Evolutionary conservation across 2,113 vertebrate species (phyloP), one percentile per base, ranked within the genome.

Genomic region (Ophthalmotilapia sp.): DNA sequence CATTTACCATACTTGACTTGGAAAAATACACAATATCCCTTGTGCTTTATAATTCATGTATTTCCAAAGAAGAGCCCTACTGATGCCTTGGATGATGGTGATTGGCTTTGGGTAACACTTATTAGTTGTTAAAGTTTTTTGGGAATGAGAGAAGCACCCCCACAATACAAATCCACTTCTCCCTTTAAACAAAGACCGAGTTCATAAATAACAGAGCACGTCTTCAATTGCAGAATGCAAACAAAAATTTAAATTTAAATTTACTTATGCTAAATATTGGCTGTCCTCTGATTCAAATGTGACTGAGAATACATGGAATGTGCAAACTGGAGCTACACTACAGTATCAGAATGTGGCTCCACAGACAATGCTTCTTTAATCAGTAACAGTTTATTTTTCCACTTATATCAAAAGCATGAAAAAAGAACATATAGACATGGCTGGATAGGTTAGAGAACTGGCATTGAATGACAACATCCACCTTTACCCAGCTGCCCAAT

Each of bases 131-230:
- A 3, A 51, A 1, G 47, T 33, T 19, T 51, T 49, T 51, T 51
- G 31, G 31, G 49, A 51, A 51, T 19, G 49, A 19, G 17, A 5
- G 19, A 51, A 3, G 51, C 3, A 54, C 0, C 51, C 0, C n/a
- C n/a, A 12, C 1, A 6, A 12, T 54, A 54, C 10, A 54, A 54
- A 54, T 21, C 10, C 6, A 21, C 11, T 12, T 21, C n/a, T 54
- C 21, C n/a, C 10, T 54, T 54, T 54, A 54, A 11, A 33, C 31
- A 62, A 33, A 62, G 29, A 33, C 9, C 9, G 19, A 11, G 3
- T 33, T 33, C 58, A 62, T 62, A 62, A 62, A 4, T 62, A 6
- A 62, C 2, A 0, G 5, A 62, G 15, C 15, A 33, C 19, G 5
- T 60, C 8, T 55, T 55, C 21, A 55, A 4, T 55, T 55, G 21